phyloP scores from a whole-genome alignment of 2,888 invertebrate genomes.

The Lymantria monacha region DNA sequence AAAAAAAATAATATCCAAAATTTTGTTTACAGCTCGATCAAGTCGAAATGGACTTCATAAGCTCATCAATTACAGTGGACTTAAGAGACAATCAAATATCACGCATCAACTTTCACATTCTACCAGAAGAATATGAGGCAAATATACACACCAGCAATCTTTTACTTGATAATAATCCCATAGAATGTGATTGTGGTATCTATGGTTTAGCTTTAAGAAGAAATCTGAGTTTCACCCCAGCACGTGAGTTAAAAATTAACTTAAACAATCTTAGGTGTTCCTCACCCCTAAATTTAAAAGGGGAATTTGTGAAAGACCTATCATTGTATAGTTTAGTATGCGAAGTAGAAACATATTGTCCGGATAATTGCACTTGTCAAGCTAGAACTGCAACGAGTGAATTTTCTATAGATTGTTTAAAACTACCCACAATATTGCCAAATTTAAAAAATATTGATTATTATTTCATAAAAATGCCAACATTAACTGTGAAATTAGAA shows the following conservation, averaged over 20 bases:
- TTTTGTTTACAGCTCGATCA: constrained; percentile 14
- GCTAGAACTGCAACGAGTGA: background rate
- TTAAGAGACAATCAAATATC: constrained; percentile 43
- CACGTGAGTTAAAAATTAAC: constrained; percentile 3
- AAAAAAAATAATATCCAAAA: no score
- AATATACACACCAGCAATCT: constrained; percentile 14
- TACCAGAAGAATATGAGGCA: no score
- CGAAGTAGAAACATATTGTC: background rate
- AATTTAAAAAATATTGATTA: background rate
- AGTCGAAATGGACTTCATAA: constrained; percentile 9
- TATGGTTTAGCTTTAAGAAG: constrained; percentile 22
- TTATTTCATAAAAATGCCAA: constrained; percentile 1
- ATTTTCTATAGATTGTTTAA: constrained; percentile 6
- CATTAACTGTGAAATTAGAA: constrained; percentile 1
- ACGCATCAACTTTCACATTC: constrained; percentile 1
- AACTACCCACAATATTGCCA: constrained; percentile 3
- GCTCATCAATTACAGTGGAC: constrained; percentile 11
- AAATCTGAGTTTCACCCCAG: fast-evolving
- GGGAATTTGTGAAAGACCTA: background rate
- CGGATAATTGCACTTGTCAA: constrained; percentile 2
- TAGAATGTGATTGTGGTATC: constrained; percentile 44
- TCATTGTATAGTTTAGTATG: constrained; percentile 5
- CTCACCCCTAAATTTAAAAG: constrained; percentile 8
- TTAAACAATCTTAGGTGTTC: constrained; percentile 11
- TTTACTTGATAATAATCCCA: constrained; percentile 42